Evolutionary conservation across 2,888 invertebrate species (phyloP), one percentile per base, ranked within the genome.

Genomic region (Colletes collaris): DNA sequence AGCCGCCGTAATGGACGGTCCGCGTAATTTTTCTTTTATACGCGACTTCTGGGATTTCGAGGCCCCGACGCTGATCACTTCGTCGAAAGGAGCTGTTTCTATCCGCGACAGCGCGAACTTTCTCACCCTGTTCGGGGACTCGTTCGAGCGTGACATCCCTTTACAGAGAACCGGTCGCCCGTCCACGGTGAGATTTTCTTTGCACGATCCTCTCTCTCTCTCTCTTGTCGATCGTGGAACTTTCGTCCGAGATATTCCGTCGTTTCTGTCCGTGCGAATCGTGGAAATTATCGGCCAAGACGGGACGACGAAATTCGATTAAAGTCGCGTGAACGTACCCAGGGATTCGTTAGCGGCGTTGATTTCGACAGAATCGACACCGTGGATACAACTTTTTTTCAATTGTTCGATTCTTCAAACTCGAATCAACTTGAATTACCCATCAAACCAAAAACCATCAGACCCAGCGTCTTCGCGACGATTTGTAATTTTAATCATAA

Each of bases 71-170:
- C 10, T 66, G 66, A 66, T 66, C 66, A 66, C 55, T 53, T 55
- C 66, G 66, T 66, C 44, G 55, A 66, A 46, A 66, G 66, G 55
- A 55, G 44, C 27, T 37, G 55, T 66, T 66, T 55, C 66, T 56
- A 55, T 66, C 66, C 27, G 7, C 27, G 66, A 44, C 19, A 40
- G 37, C 40, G 19, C 66, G 27, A 44, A 11, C 27, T 66, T 66
- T 46, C 66, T 56, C 60, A 46, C 19, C 66, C 19, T 40, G 5
- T 40, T 44, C 8, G 16, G 7, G 13, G 55, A 55, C 44, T 60
- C 60, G 19, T 60, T 60, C 60, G 46, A 60, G 44, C 60, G 60
- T 60, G 19, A 60, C 46, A 60, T 60, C 44, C 60, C 60, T 2
- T 46, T 46, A 40, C 16, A 19, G 46, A 7, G 10, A 2, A 27